A percentile compares a stretch with the other conserved stretches of the same genome.
phyloP scores from a whole-genome alignment of 2,113 vertebrate genomes.

The Alethe diademata region DNA sequence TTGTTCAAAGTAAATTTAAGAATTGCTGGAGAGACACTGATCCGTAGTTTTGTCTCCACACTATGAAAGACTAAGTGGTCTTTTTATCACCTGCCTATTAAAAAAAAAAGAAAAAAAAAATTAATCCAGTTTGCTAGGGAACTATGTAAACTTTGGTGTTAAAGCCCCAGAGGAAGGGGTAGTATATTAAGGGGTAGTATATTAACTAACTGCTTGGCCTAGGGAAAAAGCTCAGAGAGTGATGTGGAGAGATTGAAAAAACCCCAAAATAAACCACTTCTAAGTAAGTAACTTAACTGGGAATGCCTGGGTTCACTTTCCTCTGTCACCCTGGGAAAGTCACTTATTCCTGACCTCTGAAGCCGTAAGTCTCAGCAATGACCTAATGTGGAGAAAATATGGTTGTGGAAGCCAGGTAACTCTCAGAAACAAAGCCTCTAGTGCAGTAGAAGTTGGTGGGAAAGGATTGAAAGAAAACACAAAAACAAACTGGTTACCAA shows the following conservation, averaged over 20 bases:
- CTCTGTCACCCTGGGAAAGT: not conserved
- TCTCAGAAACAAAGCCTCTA: not conserved
- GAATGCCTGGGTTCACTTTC: not conserved
- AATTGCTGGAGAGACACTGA: not conserved
- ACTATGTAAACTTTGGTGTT: not conserved
- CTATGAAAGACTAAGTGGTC: not conserved
- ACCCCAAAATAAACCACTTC: not conserved
- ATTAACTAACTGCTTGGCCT: not conserved
- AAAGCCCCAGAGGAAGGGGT: not conserved
- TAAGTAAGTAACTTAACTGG: not conserved
- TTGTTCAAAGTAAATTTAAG: not conserved
- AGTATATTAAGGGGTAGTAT: not conserved
- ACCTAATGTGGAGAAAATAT: not conserved
- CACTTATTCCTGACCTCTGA: not conserved
- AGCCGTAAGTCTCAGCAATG: not conserved
- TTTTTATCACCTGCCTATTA: not conserved
- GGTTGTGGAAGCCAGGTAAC: not conserved
- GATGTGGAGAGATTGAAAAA: not conserved
- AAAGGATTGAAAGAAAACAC: not conserved
- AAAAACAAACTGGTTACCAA: not conserved
- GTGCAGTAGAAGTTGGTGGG: not conserved
- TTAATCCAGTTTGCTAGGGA: not conserved
- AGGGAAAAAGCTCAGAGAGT: not conserved
- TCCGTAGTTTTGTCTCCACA: not conserved
- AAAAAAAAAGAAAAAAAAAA: too few relatives aligned